Conservation (phyloP, 2,888 invertebrate genomes). For the Actias luna region DNA sequence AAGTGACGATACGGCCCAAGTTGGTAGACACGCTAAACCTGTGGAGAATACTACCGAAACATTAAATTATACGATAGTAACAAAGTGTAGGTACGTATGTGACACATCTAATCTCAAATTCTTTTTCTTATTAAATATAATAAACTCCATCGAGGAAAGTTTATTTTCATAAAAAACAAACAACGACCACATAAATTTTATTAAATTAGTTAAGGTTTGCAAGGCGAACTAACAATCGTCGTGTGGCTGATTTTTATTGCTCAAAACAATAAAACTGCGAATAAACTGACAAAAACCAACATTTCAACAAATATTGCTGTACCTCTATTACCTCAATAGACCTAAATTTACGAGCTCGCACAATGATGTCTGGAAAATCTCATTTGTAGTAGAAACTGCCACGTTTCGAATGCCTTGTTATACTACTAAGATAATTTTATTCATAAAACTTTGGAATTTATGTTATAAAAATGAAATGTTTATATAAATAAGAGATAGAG, state of each 20-base stretch:
- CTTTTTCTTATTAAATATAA: neutral
- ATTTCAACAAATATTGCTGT: neutral
- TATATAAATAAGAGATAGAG: neutral
- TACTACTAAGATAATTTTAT: neutral
- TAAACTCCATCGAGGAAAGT: neutral
- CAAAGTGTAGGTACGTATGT: neutral
- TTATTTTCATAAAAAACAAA: neutral
- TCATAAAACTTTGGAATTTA: neutral
- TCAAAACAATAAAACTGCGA: neutral
- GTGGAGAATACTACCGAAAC: neutral
- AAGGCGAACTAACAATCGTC: neutral
- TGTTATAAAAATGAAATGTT: neutral
- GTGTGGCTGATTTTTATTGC: neutral
- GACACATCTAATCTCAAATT: neutral
- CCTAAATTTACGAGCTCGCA: slow-evolving; percentile 2
- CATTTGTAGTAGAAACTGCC: neutral
- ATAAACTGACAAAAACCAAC: slow-evolving; percentile 5
- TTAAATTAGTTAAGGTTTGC: neutral
- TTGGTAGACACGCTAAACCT: no score
- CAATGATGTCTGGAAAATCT: slow-evolving; percentile 4
- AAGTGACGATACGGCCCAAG: no score
- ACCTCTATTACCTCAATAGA: neutral
- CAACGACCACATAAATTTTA: neutral
- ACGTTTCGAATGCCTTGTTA: slow-evolving; percentile 1
- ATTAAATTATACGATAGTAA: neutral